Percentiles rank a stretch among this genome's conserved stretches.
Conservation (phyloP, 2,797 vertebrate genomes). For the Danio albolineatus region DNA sequence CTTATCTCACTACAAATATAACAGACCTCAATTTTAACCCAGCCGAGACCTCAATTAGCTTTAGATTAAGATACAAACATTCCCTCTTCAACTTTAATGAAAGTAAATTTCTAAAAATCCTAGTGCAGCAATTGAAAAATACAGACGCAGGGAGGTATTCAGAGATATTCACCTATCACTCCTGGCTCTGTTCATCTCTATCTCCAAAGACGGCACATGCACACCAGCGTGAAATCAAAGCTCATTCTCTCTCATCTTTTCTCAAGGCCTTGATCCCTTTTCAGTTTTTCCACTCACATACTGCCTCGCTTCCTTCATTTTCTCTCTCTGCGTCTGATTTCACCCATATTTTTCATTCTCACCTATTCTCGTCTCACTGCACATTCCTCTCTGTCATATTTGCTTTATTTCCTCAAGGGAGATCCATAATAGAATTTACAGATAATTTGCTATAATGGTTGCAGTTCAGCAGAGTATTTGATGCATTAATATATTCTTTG, state of each 20-base stretch:
- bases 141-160: constrained; percentile 5
- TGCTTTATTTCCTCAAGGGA: constrained; percentile 4
- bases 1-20: neutral
- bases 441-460: constrained; percentile 5
- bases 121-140: neutral
- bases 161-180: constrained; percentile 41
- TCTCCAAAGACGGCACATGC: constrained; percentile 55
- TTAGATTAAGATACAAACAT: neutral
- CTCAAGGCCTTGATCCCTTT: constrained; percentile 53
- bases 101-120: neutral
- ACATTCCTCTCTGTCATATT: constrained; percentile 13
- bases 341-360: neutral
- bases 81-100: constrained; percentile 1
- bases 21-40: neutral
- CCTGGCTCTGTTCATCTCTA: constrained; percentile 47
- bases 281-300: constrained; percentile 50
- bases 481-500: neutral
- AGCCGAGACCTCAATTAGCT: neutral
- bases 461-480: constrained; percentile 6
- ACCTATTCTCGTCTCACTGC: neutral
- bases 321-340: neutral
- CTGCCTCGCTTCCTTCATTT: constrained; percentile 29
- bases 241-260: constrained; percentile 48
- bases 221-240: constrained; percentile 58
- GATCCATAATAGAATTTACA: constrained; percentile 3